Evolutionary conservation across 2,113 vertebrate genomes (phyloP), one percentile per base, ranked within the genome.

Genomic region (Anseranas semipalmata): DNA sequence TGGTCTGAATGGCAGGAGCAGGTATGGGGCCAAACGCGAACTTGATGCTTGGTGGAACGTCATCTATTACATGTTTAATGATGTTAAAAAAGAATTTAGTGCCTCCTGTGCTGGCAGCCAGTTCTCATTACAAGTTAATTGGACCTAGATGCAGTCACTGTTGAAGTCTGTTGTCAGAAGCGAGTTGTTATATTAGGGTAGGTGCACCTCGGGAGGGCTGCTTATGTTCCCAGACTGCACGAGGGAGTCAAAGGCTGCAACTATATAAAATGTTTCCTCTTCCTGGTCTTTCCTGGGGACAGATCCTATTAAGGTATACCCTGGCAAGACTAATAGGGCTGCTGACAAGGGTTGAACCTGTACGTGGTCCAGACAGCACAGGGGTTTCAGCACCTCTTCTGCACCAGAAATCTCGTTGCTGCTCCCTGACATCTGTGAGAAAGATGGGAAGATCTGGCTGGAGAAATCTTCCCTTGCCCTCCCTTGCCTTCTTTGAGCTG

Each of bases 51-150:
- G 56, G 85, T 90, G 90, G 55, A 82, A 88, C 4, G 1, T 90
- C 62, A 63, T 60, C 72, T 80, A 32, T 78, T 93, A 72, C 72
- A 25, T 8, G 5, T 80, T 91, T 89, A 92, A 90, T 60, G 52
- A 72, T 72, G 48, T 82, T 96, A 90, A 63, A 89, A 85, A 68
- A 90, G 72, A 84, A 83, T 78, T 75, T 87, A 90, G 88, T 89
- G 73, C 83, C 76, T 95, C 86, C 79, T 63, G 43, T 85, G 56
- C 88, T 90, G 60, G 62, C 94, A 93, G 65, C 75, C 76, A 41
- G 76, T 76, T 96, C 86, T 92, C 84, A 85, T 93, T 95, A 92
- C 72, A 0, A 2, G 76, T 87, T 96, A 86, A 81, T 89, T 94
- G 83, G 73, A 37, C 68, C 72, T 75, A 78, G 76, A 82, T 62